Conservation (phyloP, 2,113 vertebrate species). For the Apodemus sylvaticus region DNA sequence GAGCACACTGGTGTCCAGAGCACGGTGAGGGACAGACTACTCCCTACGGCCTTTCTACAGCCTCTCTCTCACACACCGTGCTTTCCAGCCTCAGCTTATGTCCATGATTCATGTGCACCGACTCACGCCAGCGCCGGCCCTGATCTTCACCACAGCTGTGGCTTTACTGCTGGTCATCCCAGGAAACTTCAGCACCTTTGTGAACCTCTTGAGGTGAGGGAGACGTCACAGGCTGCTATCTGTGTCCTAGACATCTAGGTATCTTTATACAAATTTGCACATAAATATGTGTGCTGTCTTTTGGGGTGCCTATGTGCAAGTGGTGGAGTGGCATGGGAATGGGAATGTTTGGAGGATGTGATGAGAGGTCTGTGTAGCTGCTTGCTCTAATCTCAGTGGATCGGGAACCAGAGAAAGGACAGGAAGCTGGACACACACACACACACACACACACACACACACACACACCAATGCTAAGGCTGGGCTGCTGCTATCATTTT, state of each 20-base stretch:
- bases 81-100: conserved; percentile 89
- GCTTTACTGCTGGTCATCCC: conserved; percentile 90
- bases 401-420: not conserved
- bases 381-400: not conserved
- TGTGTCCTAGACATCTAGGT: not conserved
- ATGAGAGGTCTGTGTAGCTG: too few relatives aligned
- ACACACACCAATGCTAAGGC: not conserved
- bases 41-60: fast-evolving
- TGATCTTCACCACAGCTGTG: conserved; percentile 89
- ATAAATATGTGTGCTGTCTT: not conserved
- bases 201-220: conserved; percentile 91
- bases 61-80: not conserved
- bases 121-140: conserved; percentile 91
- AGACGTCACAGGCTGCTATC: not conserved
- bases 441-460: not conserved
- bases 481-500: not conserved
- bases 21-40: not conserved
- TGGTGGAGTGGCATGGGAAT: too few relatives aligned
- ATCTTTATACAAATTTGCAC: too few relatives aligned
- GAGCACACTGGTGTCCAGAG: not conserved
- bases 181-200: conserved; percentile 89
- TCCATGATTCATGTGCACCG: conserved; percentile 89
- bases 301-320: not conserved
- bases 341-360: not conserved
- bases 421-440: not conserved